A percentile compares a stretch with the other conserved stretches of the same genome.
These are phyloP conservation scores for Scaptomyza flava DNA, from an alignment of 2,888 invertebrate species.

Conservation along the genomic window DNA sequence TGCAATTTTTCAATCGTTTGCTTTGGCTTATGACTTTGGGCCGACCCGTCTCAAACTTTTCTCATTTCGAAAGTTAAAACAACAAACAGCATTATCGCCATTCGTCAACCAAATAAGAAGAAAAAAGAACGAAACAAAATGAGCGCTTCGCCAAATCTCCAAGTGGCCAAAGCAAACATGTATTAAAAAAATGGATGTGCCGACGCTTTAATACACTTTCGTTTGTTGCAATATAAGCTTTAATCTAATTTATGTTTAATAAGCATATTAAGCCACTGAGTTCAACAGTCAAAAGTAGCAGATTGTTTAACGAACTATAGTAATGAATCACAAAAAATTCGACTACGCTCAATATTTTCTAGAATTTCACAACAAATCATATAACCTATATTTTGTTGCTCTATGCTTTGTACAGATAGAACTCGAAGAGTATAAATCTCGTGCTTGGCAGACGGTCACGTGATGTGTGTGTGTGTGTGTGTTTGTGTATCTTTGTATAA, in stretches of 20 bases:
- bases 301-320: no score
- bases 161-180: constrained; percentile 44
- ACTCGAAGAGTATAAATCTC: constrained; percentile 1
- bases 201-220: constrained; percentile 26
- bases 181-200: not conserved
- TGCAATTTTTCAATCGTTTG: constrained; percentile 64
- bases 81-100: constrained; percentile 81
- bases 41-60: constrained; percentile 70
- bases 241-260: no score
- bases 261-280: no score
- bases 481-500: constrained; percentile 30
- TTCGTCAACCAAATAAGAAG: constrained; percentile 65
- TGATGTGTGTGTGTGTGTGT: constrained; percentile 3
- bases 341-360: not conserved
- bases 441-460: not conserved
- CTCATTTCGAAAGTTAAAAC: constrained; percentile 79
- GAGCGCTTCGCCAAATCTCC: constrained; percentile 36
- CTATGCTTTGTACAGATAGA: not conserved
- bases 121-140: constrained; percentile 11
- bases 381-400: not conserved
- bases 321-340: not conserved
- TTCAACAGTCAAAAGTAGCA: no score
- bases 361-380: not conserved
- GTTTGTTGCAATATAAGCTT: not conserved
- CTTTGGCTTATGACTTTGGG: constrained; percentile 45